Conservation (phyloP, 2,113 vertebrate species). For the Gallinago media region DNA sequence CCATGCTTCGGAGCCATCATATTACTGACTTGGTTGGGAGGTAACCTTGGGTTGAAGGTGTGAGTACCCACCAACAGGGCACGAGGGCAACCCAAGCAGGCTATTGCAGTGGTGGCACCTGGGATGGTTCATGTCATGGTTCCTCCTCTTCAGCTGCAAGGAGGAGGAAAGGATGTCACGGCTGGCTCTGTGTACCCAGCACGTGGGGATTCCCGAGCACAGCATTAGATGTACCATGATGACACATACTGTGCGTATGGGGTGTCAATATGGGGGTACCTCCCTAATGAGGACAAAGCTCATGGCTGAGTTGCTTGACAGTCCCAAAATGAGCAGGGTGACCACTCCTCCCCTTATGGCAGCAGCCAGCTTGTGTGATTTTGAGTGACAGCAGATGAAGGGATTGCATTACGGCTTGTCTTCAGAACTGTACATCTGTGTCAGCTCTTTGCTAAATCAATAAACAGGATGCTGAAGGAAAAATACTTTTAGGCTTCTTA, state of each 20-base stretch:
- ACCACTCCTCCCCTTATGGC: not conserved
- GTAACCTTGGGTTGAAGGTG: not conserved
- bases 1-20: not conserved
- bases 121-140: accelerated
- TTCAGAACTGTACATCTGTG: slow-evolving; percentile 36
- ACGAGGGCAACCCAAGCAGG: not conserved
- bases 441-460: slow-evolving; percentile 64
- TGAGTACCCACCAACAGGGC: accelerated
- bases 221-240: accelerated
- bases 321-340: not conserved
- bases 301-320: not conserved
- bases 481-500: slow-evolving; percentile 32
- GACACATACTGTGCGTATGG: accelerated
- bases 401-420: slow-evolving; percentile 26
- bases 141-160: not conserved
- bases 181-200: not conserved
- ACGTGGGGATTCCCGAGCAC: accelerated
- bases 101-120: accelerated
- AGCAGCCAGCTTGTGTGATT: not conserved
- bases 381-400: slow-evolving; percentile 61
- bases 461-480: slow-evolving; percentile 56
- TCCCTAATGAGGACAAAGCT: not conserved
- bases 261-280: not conserved
- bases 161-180: accelerated
- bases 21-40: not conserved